These are phyloP conservation scores for Epizoanthus scotinus DNA, from an alignment of 92 coral and sea anemone species.

Conservation along the genomic window DNA sequence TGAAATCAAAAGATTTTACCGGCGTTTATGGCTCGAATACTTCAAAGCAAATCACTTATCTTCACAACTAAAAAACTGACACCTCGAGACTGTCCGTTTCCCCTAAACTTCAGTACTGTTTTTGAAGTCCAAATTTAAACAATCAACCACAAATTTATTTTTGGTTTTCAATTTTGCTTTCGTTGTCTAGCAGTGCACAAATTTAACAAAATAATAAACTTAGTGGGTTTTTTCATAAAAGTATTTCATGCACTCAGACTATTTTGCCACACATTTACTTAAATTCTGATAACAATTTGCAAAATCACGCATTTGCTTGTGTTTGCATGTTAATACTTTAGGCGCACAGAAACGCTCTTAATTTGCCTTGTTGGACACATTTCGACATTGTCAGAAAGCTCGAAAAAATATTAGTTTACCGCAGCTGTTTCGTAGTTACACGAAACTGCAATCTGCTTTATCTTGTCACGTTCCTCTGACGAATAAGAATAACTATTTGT, in stretches of 20 bases:
- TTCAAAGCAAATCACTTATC: not conserved
- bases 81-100: too few relatives aligned
- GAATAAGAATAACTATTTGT: too few relatives aligned
- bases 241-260: not conserved
- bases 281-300: not conserved
- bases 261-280: slow-evolving; percentile 5
- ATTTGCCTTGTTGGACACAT: slow-evolving; percentile 4
- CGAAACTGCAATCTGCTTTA: slow-evolving; percentile 16
- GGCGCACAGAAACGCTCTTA: slow-evolving; percentile 1
- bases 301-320: not conserved
- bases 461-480: not conserved
- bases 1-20: not conserved
- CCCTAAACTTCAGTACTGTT: slow-evolving; percentile 8
- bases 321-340: not conserved
- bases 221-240: not conserved
- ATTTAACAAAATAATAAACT: not conserved
- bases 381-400: not conserved
- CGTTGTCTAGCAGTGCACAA: not conserved
- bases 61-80: slow-evolving; percentile 1
- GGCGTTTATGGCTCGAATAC: not conserved
- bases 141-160: not conserved
- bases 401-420: slow-evolving; percentile 11
- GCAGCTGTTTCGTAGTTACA: not conserved
- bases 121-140: not conserved
- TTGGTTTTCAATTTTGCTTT: not conserved